Percentiles rank a stretch among this genome's conserved stretches.
Evolutionary conservation across 2,797 vertebrate genomes (phyloP).

Genomic region (Aratinga solstitialis): DNA sequence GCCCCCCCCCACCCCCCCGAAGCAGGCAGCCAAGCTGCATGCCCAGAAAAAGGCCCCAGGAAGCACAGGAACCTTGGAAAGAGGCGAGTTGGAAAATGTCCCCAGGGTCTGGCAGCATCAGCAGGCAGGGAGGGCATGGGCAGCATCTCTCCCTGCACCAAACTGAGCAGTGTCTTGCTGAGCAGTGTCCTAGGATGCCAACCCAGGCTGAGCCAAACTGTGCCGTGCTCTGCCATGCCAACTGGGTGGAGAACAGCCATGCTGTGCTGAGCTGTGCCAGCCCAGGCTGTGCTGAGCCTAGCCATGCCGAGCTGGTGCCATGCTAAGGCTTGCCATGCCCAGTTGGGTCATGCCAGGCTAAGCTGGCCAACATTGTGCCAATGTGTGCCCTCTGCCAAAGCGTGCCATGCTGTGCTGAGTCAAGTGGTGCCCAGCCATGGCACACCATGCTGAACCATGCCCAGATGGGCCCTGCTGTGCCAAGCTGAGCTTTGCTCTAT

Average conservation of each 20-base stretch:
- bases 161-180: neutral
- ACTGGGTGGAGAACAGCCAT: neutral
- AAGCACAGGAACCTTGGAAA: neutral
- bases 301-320: neutral
- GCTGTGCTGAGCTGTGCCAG: neutral
- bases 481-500: neutral
- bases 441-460: neutral
- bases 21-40: neutral
- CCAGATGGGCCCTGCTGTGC: neutral
- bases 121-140: neutral
- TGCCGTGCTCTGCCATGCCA: neutral
- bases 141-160: neutral
- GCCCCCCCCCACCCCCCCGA: accelerated
- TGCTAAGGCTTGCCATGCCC: neutral
- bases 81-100: conserved; percentile 33
- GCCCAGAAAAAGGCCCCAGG: neutral
- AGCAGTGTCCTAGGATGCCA: neutral
- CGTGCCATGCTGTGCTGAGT: neutral
- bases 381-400: neutral
- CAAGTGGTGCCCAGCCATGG: neutral
- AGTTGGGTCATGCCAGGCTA: neutral
- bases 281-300: neutral
- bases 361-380: neutral
- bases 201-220: neutral
- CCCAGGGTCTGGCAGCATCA: neutral